Base-by-base conservation (phyloP, 2,888 invertebrate species). In the Micropterix aruncella region DNA sequence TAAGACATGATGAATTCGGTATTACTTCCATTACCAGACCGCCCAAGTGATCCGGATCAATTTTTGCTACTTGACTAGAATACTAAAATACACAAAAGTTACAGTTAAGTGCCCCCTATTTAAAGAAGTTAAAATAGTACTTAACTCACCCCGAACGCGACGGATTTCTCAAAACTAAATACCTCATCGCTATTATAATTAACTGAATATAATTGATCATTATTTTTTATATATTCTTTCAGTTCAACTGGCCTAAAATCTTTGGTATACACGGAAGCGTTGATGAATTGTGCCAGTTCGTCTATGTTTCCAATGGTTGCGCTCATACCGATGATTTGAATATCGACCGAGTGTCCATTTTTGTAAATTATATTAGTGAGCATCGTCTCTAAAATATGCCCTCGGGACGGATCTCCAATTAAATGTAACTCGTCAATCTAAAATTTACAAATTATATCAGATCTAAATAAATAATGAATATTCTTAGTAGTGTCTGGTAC, bases 291-390 rank as follows among this genome's bases (percentile, higher is more conserved):
- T 1, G 84, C 79, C 38, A 99, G 58, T 56, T 95, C 90, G 1
- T 75, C 60, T 44, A 95, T 67, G 65, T 97, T 96, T 46, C 90
- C 93, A 53, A 97, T 85, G 0, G 97, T 97, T 0, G 97, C 97
- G 62, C 93, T 94, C 94, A 97, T 96, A 16, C 93, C 95, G 15
- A 97, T 77, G 46, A 97, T 82, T 60, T 94, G 94, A 47, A 89
- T 81, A 45, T 66, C 65, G 38, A 69, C 79, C 79, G 19, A 37
- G 27, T 19, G 18, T 39, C 66, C 68, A 86, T 87, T 73, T 58
- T 79, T 71, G 42, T 74, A 78, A 61, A 83, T 73, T 2, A 89
- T 66, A 61, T 92, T 96, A 1, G 91, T 77, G 14, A 97, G 63
- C 45, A 88, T 69, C 37, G 79, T 80, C 66, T 97, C 97, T 39